Conservation (phyloP, 2,888 invertebrate species). For the Andrena camellia region DNA sequence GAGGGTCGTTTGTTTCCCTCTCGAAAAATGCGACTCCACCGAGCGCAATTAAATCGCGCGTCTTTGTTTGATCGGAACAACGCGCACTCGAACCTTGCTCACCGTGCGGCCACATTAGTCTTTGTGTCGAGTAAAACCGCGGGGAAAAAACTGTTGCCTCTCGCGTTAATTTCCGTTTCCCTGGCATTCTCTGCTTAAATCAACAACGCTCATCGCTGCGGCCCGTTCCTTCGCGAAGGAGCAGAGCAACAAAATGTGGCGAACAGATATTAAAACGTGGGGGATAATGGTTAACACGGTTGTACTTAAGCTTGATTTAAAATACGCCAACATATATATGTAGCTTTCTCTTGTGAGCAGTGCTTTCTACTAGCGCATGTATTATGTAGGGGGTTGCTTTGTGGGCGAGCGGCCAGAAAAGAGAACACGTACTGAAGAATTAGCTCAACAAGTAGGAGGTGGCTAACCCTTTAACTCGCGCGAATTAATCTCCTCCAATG, state of each 20-base stretch:
- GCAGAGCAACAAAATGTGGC: not conserved
- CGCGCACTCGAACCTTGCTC: not conserved
- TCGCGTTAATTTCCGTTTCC: conserved; percentile 16
- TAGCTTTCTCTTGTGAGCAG: not conserved
- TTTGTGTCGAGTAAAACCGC: not conserved
- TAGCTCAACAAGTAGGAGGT: conserved; percentile 34
- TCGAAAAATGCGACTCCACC: conserved; percentile 8
- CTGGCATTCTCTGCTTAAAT: too few species aligned
- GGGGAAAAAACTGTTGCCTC: not conserved
- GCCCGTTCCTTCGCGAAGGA: not conserved
- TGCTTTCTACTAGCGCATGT: not conserved
- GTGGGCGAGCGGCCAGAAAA: not conserved
- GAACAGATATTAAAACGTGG: not conserved
- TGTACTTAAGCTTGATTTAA: not conserved
- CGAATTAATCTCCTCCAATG: conserved; percentile 12
- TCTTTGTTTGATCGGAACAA: conserved; percentile 35
- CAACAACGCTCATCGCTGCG: not conserved
- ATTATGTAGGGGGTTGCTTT: not conserved
- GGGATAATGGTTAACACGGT: too few species aligned
- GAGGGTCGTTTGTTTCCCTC: not conserved
- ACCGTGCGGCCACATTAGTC: not conserved
- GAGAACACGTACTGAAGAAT: conserved; percentile 8
- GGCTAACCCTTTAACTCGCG: conserved; percentile 6
- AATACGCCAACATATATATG: too few species aligned
- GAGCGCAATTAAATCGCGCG: conserved; percentile 42